These are phyloP conservation scores for Eristalis arbustorum DNA, from an alignment of 2,888 invertebrate genomes.

Conservation along the genomic window DNA sequence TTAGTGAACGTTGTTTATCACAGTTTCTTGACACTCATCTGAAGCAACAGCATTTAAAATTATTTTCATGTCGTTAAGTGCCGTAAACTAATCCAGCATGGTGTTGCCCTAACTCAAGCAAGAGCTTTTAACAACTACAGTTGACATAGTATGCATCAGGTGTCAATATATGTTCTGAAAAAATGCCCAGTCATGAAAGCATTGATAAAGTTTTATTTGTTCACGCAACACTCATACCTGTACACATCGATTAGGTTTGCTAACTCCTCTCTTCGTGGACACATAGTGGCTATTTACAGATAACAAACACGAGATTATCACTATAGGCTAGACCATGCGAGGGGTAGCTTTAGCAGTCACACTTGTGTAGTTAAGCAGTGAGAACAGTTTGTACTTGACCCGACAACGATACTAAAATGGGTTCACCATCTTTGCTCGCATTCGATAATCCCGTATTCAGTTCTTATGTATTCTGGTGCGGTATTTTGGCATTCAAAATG, in stretches of 20 bases:
- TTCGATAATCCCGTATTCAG: slow-evolving; percentile 75
- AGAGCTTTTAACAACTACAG: neutral
- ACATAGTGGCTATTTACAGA: neutral
- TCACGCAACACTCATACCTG: neutral
- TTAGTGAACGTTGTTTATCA: too few species aligned
- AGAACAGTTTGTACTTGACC: neutral
- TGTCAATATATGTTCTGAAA: neutral
- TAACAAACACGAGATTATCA: neutral
- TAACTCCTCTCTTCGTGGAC: neutral
- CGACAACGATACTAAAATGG: neutral
- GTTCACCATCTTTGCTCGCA: slow-evolving; percentile 59
- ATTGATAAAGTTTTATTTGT: neutral
- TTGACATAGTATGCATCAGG: neutral
- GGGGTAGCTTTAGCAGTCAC: neutral
- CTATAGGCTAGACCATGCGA: neutral
- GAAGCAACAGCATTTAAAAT: too few species aligned
- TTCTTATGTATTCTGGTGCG: slow-evolving; percentile 78
- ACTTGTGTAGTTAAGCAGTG: neutral
- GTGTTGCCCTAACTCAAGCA: neutral
- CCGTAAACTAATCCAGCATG: too few species aligned
- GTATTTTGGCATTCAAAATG: slow-evolving; percentile 79
- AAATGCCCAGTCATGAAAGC: neutral
- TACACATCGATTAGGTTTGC: neutral
- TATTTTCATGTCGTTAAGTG: too few species aligned
- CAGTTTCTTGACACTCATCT: too few species aligned